A percentile compares a stretch with the other conserved stretches of the same genome.
Evolutionary conservation across 2,888 invertebrate species (phyloP).

Genomic region (Sarcophaga subvicina): DNA sequence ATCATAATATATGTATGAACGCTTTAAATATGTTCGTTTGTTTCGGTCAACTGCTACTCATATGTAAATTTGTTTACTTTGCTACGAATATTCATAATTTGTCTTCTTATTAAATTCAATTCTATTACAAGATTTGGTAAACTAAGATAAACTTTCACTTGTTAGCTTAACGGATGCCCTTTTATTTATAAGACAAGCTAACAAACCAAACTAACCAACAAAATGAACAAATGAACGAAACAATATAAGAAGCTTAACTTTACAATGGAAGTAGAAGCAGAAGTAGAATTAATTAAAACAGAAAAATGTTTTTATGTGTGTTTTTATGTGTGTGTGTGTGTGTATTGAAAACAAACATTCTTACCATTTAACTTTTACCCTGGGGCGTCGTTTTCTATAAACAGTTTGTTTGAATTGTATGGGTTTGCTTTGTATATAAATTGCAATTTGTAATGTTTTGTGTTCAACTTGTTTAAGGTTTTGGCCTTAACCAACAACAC

Average conservation of each 20-base stretch:
- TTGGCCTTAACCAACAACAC: constrained; percentile 21
- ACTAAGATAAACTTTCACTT: constrained; percentile 41
- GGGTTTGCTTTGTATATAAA: background rate
- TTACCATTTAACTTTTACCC: background rate
- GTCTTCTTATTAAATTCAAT: background rate
- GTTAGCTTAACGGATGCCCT: background rate
- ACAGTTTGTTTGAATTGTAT: background rate
- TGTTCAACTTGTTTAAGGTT: background rate
- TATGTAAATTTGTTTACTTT: background rate
- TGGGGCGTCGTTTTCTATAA: background rate
- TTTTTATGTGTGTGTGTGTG: background rate
- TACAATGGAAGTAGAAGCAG: background rate
- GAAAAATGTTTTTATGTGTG: background rate
- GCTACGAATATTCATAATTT: constrained; percentile 1
- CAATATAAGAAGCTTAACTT: background rate
- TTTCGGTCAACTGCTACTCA: background rate
- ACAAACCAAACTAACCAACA: too few species aligned
- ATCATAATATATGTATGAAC: too few species aligned
- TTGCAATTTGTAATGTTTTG: background rate
- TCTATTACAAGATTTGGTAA: constrained; percentile 2
- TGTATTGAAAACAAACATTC: background rate
- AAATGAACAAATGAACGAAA: background rate
- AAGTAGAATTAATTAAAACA: constrained; percentile 10
- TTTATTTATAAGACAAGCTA: background rate
- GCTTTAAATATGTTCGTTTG: background rate